Conservation (phyloP, 2,113 vertebrate species). For the Austrofundulus limnaeus region DNA sequence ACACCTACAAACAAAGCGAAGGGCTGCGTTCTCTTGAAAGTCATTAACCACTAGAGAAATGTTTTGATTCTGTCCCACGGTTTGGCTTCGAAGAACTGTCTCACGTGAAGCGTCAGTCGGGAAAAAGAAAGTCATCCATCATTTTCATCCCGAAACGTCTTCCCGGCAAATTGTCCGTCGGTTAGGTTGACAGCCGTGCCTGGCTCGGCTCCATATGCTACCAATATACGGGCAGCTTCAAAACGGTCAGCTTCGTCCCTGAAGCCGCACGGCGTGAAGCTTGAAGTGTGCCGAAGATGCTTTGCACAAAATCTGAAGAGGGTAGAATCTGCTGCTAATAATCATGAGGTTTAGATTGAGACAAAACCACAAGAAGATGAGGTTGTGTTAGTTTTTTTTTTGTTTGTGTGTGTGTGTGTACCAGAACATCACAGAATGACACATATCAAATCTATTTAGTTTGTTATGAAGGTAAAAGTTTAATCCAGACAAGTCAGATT, state of each 20-base stretch:
- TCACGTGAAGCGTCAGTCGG: constrained; percentile 35
- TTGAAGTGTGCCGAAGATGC: constrained; percentile 28
- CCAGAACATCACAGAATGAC: neutral
- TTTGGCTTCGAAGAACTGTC: constrained; percentile 12
- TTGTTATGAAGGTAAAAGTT: too few relatives aligned
- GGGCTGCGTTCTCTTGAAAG: neutral
- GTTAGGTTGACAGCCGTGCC: constrained; percentile 31
- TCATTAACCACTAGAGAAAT: neutral
- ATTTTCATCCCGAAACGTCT: constrained; percentile 38
- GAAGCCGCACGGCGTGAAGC: constrained; percentile 30
- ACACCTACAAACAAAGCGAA: neutral
- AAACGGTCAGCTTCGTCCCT: constrained; percentile 41
- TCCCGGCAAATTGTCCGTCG: constrained; percentile 33
- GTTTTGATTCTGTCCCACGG: neutral
- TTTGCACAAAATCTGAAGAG: constrained; percentile 13
- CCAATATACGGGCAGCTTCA: constrained; percentile 53
- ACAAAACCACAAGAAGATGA: constrained; percentile 28
- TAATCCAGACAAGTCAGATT: too few relatives aligned
- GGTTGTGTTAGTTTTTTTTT: constrained; percentile 15
- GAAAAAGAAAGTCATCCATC: constrained; percentile 68
- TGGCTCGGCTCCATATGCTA: constrained; percentile 50
- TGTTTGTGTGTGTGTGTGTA: too few relatives aligned
- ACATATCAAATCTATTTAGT: neutral
- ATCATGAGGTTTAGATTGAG: constrained; percentile 27
- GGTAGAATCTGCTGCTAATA: constrained; percentile 28